phyloP scores from a whole-genome alignment of 2,888 invertebrate genomes.

The Caenorhabditis becei region DNA sequence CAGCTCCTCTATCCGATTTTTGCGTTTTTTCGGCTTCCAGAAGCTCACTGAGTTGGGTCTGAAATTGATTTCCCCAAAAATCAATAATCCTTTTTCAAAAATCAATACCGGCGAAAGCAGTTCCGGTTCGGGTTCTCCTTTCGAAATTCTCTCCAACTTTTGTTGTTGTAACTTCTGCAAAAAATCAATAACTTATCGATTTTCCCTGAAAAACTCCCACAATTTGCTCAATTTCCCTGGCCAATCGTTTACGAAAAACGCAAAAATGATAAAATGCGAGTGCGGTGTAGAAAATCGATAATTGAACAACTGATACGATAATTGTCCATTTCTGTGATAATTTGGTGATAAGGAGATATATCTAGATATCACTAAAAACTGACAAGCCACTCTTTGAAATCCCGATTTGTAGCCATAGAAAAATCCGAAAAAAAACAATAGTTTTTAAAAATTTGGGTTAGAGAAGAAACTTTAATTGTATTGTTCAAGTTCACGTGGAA shows the following conservation, averaged over 20 bases:
- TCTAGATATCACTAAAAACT: neutral
- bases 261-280: constrained; percentile 46
- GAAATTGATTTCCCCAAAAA: neutral
- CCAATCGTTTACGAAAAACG: constrained; percentile 34
- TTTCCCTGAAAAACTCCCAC: constrained; percentile 10
- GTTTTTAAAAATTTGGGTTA: neutral
- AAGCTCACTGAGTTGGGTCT: constrained; percentile 41
- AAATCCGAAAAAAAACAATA: neutral
- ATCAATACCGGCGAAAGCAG: constrained; percentile 14
- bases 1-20: constrained; percentile 26
- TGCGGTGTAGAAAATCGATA: constrained; percentile 24
- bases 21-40: constrained; percentile 49
- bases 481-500: too few species aligned
- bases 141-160: constrained; percentile 39
- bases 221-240: constrained; percentile 32
- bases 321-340: constrained; percentile 2
- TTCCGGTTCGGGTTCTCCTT: constrained; percentile 40
- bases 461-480: too few species aligned
- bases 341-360: neutral
- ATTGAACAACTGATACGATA: neutral
- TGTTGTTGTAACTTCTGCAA: constrained; percentile 11
- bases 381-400: neutral
- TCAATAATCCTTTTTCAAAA: neutral
- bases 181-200: neutral
- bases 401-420: neutral